phyloP scores from a whole-genome alignment of 2,113 vertebrate species.

The Tragulus kanchil region DNA sequence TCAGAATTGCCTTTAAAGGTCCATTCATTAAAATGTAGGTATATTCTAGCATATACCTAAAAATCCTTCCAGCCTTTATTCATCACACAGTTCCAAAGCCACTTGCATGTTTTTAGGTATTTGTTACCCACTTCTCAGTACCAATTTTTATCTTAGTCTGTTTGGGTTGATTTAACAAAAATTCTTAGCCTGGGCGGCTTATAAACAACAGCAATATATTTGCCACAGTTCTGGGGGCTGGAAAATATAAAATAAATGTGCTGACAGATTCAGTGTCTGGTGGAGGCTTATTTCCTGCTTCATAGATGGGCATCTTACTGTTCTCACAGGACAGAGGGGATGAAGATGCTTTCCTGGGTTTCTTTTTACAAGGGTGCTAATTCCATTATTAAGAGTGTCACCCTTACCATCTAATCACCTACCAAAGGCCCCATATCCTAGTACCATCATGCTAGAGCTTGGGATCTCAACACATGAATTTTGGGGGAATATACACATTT shows the following conservation, averaged over 20 bases:
- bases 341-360: neutral
- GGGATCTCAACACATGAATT: neutral
- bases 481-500: neutral
- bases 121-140: neutral
- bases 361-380: neutral
- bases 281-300: neutral
- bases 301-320: neutral
- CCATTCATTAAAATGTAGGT: neutral
- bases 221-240: neutral
- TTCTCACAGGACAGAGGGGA: neutral
- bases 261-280: neutral
- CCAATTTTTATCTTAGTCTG: neutral
- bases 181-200: neutral
- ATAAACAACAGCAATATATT: neutral
- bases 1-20: neutral
- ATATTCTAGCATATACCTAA: neutral
- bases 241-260: neutral
- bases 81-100: neutral
- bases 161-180: neutral
- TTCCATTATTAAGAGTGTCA: neutral
- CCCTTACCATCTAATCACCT: neutral
- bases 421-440: neutral
- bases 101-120: neutral
- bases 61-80: neutral
- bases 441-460: neutral